A percentile compares a stretch with the other conserved stretches of the same genome.
These are phyloP conservation scores for Trissolcus japonicus DNA, from an alignment of 2,888 invertebrate species.

Conservation along the genomic window DNA sequence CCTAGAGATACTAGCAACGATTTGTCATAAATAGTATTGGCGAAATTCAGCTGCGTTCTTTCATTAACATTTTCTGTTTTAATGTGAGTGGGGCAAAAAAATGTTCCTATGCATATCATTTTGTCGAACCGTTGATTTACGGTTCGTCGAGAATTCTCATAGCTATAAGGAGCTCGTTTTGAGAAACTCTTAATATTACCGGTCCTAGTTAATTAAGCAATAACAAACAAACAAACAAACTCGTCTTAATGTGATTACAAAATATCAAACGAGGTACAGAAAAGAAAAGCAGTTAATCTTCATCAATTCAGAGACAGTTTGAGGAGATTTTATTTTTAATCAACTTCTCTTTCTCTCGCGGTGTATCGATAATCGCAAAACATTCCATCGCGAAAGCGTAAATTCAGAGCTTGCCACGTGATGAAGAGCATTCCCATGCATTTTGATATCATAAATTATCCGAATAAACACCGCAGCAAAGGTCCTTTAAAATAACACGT, in stretches of 20 bases:
- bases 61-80: slow-evolving; percentile 59
- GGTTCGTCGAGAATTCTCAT: slow-evolving; percentile 31
- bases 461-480: slow-evolving; percentile 41
- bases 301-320: slow-evolving; percentile 11
- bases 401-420: background rate
- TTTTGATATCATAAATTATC: slow-evolving; percentile 45
- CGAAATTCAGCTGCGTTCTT: slow-evolving; percentile 57
- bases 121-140: slow-evolving; percentile 55
- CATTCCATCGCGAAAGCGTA: slow-evolving; percentile 7
- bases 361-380: slow-evolving; percentile 18
- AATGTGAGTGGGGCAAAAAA: slow-evolving; percentile 46
- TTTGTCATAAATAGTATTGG: slow-evolving; percentile 64
- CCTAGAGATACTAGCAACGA: slow-evolving; percentile 62
- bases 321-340: background rate
- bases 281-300: slow-evolving; percentile 11
- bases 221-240: slow-evolving; percentile 13
- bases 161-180: slow-evolving; percentile 1
- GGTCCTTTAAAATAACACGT: slow-evolving; percentile 51
- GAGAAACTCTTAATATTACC: slow-evolving; percentile 40
- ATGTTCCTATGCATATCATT: slow-evolving; percentile 53
- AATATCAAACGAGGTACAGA: too few relatives aligned
- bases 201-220: slow-evolving; percentile 25
- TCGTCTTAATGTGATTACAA: too few relatives aligned
- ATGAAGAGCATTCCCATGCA: slow-evolving; percentile 36
- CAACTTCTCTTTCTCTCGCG: background rate